phyloP scores from a whole-genome alignment of 1,140 invertebrate species.

The Holcopasites calliopsidis region DNA sequence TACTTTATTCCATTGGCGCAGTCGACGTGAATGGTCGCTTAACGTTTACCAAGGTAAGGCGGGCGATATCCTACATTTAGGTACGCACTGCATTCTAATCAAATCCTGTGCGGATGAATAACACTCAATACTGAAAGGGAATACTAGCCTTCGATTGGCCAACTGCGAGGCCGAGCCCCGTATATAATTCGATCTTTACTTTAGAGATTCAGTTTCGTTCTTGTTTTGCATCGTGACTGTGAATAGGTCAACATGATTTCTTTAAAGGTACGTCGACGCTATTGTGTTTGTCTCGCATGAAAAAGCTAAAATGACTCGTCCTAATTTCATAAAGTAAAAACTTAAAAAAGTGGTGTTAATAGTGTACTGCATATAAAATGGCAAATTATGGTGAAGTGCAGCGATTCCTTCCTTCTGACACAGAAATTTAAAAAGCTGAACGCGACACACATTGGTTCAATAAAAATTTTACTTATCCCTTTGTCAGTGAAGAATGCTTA shows the following conservation, averaged over 20 bases:
- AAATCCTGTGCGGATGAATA: constrained; percentile 54
- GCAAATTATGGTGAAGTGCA: too few species aligned
- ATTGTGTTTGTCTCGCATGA: neutral
- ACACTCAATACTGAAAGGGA: constrained; percentile 64
- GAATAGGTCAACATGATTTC: constrained; percentile 52
- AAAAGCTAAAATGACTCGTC: too few species aligned
- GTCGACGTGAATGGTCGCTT: constrained; percentile 52
- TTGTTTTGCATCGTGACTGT: constrained; percentile 30
- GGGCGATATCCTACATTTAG: constrained; percentile 44
- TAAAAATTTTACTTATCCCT: too few species aligned
- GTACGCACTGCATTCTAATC: constrained; percentile 48
- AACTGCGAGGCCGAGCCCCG: constrained; percentile 51
- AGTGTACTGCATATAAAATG: neutral
- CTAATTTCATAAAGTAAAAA: neutral
- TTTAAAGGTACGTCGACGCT: constrained; percentile 54
- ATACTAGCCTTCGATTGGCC: constrained; percentile 63
- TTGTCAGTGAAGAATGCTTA: too few species aligned
- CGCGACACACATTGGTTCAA: too few species aligned
- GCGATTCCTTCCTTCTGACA: too few species aligned
- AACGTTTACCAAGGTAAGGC: constrained; percentile 57
- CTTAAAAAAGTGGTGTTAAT: neutral
- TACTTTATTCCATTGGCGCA: neutral
- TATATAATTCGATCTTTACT: constrained; percentile 71
- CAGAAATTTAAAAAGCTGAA: too few species aligned
- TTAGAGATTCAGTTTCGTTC: constrained; percentile 56